phyloP scores from a whole-genome alignment of 2,113 vertebrate species.

The Tapirus terrestris region DNA sequence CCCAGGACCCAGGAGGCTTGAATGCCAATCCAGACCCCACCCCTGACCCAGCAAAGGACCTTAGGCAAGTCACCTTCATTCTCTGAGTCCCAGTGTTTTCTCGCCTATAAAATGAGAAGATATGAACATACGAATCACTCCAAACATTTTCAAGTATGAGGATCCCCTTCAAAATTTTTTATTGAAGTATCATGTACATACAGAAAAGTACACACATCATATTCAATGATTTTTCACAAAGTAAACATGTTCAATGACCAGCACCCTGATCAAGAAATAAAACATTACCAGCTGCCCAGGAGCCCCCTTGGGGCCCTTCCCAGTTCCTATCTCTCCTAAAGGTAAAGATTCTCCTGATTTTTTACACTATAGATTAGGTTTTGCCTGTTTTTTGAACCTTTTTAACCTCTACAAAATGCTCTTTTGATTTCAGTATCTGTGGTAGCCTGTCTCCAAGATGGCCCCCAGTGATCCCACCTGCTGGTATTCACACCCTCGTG shows the following conservation, averaged over 20 bases:
- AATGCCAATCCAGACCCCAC: neutral
- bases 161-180: neutral
- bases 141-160: neutral
- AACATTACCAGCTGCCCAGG: neutral
- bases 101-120: neutral
- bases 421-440: neutral
- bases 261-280: neutral
- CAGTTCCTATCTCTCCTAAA: neutral
- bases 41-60: neutral
- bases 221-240: neutral
- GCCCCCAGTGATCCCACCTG: neutral
- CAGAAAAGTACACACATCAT: neutral
- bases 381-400: neutral
- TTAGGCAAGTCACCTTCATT: neutral
- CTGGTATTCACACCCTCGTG: no score
- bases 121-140: neutral
- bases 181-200: neutral
- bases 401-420: neutral
- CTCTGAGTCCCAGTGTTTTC: neutral
- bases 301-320: neutral
- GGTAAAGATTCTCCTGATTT: slow-evolving; percentile 14
- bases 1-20: neutral
- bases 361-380: neutral
- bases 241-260: neutral
- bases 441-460: neutral